Evolutionary conservation across 2,113 vertebrate genomes (phyloP).

Genomic region (Phoxinus phoxinus): DNA sequence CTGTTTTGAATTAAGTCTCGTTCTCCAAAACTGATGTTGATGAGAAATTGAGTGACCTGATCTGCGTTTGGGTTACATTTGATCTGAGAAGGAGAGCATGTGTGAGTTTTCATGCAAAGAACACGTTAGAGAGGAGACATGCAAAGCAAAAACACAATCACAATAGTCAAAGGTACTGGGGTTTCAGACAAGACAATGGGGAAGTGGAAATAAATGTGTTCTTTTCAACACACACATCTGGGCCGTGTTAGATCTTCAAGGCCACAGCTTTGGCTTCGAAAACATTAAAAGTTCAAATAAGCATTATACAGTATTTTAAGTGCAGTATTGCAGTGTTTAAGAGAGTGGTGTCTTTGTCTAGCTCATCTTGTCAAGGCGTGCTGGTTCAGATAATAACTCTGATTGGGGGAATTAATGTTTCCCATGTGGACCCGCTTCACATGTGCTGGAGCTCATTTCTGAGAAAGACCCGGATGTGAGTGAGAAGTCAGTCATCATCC

Average conservation of each 20-base stretch:
- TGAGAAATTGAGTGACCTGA: not conserved
- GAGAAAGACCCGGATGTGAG: conserved; percentile 52
- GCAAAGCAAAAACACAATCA: not conserved
- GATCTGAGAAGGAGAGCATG: conserved; percentile 32
- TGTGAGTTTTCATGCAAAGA: conserved; percentile 15
- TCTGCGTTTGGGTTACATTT: not conserved
- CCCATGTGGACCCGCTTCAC: conserved; percentile 53
- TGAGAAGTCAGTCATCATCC: conserved; percentile 47
- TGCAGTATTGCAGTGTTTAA: conserved; percentile 6
- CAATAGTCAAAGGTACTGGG: conserved; percentile 15
- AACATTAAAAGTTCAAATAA: conserved; percentile 43
- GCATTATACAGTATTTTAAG: conserved; percentile 8
- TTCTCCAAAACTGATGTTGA: not conserved
- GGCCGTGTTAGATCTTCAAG: conserved; percentile 34
- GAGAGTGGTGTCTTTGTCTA: conserved; percentile 21
- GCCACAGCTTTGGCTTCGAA: conserved; percentile 19
- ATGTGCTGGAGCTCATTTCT: conserved; percentile 38
- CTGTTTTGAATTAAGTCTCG: not conserved
- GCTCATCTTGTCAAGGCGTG: conserved; percentile 50
- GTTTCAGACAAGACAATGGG: conserved; percentile 46
- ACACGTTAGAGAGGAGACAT: conserved; percentile 10
- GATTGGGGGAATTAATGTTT: conserved; percentile 57
- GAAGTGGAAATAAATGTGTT: not conserved
- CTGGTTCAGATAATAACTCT: conserved; percentile 59
- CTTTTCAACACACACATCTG: conserved; percentile 40